Evolutionary conservation across 2,797 vertebrate genomes (phyloP), one percentile per base, ranked within the genome.

Genomic region (Xenops minutus): DNA sequence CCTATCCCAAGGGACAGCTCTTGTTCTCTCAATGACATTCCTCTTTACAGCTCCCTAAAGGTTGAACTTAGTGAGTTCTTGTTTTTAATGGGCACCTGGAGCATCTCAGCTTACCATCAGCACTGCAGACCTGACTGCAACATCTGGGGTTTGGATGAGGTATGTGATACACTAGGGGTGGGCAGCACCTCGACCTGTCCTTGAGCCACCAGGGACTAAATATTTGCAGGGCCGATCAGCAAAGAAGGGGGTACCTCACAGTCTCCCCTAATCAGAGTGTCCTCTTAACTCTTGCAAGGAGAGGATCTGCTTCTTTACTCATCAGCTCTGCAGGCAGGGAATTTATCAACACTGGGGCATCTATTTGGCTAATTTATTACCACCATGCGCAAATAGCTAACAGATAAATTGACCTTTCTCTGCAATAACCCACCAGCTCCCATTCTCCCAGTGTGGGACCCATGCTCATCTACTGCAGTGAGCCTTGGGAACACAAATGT

Each of bases 401-500:
- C 15, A 48, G 51, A 22, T 73, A 58, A 55, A 82, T 2, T 4
- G 37, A 55, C 9, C 30, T 36, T 62, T 32, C 30, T n/a, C 39
- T 72, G 37, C 41, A 74, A 30, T 26, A 59, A 44, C 29, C 1
- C 1, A 90, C 26, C 7, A 71, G 41, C 3, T 10, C 17, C 11
- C 2, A 0, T 41, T 34, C 16, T 24, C 34, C 14, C 2, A 0
- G 3, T 1, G 8, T 4, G 9, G 59, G 51, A 27, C 9, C 14
- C 3, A 0, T 2, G 21, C 24, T 67, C 43, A 69, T 43, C 9
- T 37, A 30, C 2, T 14, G n/a, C 16, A 19, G 39, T 2, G 3
- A 66, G 63, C 49, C 58, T 82, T 3, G 2, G 43, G 64, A 91
- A 87, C 0, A 3, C 41, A 34, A 81, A 48, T 0, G 1, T 16